phyloP scores from a whole-genome alignment of 2,797 vertebrate genomes.

The Macropodus opercularis region DNA sequence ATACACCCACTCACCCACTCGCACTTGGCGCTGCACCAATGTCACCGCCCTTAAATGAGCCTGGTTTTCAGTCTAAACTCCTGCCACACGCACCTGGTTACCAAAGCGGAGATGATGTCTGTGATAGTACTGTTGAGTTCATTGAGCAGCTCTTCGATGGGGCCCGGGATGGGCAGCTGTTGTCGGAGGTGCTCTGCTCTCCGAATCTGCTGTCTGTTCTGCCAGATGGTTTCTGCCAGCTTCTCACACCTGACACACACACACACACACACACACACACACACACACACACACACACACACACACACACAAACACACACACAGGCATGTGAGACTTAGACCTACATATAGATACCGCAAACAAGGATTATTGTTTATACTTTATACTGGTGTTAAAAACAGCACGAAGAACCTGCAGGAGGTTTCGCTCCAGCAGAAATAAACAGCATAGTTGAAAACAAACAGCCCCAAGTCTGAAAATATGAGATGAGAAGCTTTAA shows the following conservation, averaged over 20 bases:
- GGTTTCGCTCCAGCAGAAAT: neutral
- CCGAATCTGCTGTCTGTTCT: constrained; percentile 94
- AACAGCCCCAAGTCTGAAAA: neutral
- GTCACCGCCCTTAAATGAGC: neutral
- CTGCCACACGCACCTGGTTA: constrained; percentile 85
- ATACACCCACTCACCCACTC: neutral
- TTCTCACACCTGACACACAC: constrained; percentile 90
- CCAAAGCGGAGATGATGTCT: constrained; percentile 94
- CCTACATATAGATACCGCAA: neutral
- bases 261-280: constrained; percentile 10
- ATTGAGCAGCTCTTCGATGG: constrained; percentile 91
- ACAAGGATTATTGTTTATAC: neutral
- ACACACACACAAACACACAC: too few relatives aligned
- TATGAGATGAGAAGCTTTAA: neutral
- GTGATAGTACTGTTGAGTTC: constrained; percentile 93
- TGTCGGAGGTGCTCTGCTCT: constrained; percentile 93
- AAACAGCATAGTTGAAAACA: neutral
- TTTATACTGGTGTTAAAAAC: neutral
- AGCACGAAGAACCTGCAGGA: too few relatives aligned
- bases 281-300: neutral
- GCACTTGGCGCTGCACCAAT: neutral
- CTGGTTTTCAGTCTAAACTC: neutral
- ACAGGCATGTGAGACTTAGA: neutral
- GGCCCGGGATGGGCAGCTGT: constrained; percentile 94
- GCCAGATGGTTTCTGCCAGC: constrained; percentile 92